phyloP scores from a whole-genome alignment of 2,888 invertebrate genomes.

The Sycophila texana region DNA sequence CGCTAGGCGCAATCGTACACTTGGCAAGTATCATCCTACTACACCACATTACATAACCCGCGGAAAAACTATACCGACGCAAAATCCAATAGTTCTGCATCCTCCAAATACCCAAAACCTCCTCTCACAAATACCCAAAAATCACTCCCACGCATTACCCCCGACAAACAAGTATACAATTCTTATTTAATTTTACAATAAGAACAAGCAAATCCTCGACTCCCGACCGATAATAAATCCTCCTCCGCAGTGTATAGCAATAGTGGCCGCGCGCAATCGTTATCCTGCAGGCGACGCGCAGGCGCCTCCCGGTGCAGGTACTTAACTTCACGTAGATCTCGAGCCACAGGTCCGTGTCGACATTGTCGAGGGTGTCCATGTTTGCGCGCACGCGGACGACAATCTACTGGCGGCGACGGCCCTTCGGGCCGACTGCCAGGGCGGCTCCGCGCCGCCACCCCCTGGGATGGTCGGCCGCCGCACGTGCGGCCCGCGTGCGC shows the following conservation, averaged over 20 bases:
- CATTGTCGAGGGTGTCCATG: slow-evolving; percentile 70
- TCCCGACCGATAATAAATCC: background rate
- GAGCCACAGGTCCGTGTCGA: slow-evolving; percentile 68
- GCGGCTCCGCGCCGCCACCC: background rate
- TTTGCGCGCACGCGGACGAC: background rate
- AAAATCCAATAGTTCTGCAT: too few relatives aligned
- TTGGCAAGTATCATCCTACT: too few relatives aligned
- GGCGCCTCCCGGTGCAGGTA: slow-evolving; percentile 55
- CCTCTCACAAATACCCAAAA: background rate
- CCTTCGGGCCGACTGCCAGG: background rate
- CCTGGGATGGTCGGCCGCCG: background rate
- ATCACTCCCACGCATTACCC: background rate
- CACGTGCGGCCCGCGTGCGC: background rate
- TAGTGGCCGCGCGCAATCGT: background rate
- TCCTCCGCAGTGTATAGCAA: background rate
- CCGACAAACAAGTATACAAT: background rate
- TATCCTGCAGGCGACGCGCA: background rate
- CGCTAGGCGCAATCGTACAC: too few relatives aligned
- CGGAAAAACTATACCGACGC: too few relatives aligned
- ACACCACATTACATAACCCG: too few relatives aligned
- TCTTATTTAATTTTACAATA: too few relatives aligned
- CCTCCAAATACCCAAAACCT: background rate
- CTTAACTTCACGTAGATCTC: slow-evolving; percentile 71
- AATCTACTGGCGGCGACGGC: background rate
- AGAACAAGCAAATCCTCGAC: too few relatives aligned